Evolutionary conservation across 2,888 invertebrate genomes (phyloP), one percentile per base, ranked within the genome.

Genomic region (Ectobius pallidus): DNA sequence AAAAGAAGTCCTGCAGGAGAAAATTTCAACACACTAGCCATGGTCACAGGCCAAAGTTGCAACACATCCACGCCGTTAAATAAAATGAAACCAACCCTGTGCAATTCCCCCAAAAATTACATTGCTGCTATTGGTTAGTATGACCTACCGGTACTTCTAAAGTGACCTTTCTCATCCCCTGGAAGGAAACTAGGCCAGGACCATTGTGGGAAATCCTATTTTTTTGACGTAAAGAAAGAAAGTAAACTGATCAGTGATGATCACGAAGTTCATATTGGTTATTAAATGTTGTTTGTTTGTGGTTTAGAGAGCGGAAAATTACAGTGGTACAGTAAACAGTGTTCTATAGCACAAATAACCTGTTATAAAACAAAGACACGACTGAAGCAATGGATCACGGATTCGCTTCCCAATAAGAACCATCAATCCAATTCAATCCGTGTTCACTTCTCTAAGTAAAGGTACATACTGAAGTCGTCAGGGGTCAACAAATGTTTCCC

Each of bases 231-330:
- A 18, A 14, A 6, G 20, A 25, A 6, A 0, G 25, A 22, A 46
- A 46, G 44, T 22, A 44, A n/a, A 25, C 27, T 65, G 25, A 65
- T 44, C 27, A 46, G 11, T 27, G 46, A 46, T 46, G 25, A 65
- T 65, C 65, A 65, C 65, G 65, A 65, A 27, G 16, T 46, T 30
- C 65, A n/a, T 65, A 27, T 46, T 46, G 27, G 27, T 46, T 65
- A 65, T 65, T 46, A 65, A 65, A 65, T 65, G 44, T 30, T 65
- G 27, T 46, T 65, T 65, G 65, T 46, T 44, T 65, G 27, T 46
- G 44, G 65, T 7, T 46, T 65, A 46, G 27, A 65, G 46, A 65
- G 65, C 25, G 44, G 16, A 65, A 46, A 65, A 65, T 65, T 65
- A 65, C 39, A 65, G 65, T 44, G 65, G 46, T 32, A 25, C 11